phyloP scores from a whole-genome alignment of 2,888 invertebrate species.

The Dorcus hopei region DNA sequence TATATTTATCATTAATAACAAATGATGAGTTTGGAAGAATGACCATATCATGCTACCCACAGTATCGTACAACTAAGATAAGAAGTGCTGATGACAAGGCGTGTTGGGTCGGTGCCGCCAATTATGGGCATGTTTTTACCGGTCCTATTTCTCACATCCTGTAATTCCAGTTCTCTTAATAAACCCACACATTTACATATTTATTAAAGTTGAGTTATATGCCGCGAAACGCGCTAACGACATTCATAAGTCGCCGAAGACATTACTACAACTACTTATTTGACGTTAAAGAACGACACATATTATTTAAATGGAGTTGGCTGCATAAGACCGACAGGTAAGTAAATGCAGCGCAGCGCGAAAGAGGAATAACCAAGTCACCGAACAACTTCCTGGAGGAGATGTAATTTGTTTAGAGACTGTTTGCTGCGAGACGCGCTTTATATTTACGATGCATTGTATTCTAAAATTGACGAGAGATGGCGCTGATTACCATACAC shows the following conservation, averaged over 20 bases:
- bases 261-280: constrained; percentile 11
- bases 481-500: too few species aligned
- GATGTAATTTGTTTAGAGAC: constrained; percentile 14
- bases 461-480: too few species aligned
- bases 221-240: constrained; percentile 18
- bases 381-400: constrained; percentile 11
- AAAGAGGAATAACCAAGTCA: constrained; percentile 23
- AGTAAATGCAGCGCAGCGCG: constrained; percentile 12
- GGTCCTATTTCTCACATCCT: constrained; percentile 22
- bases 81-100: constrained; percentile 6
- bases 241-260: constrained; percentile 14
- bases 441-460: too few species aligned
- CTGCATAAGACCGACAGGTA: constrained; percentile 5
- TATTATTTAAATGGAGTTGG: too few species aligned
- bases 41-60: too few species aligned
- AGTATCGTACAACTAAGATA: too few species aligned
- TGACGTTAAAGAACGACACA: constrained; percentile 5
- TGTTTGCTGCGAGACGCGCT: too few species aligned
- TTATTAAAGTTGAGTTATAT: constrained; percentile 24
- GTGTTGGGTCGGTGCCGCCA: constrained; percentile 28
- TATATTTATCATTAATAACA: too few species aligned
- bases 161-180: constrained; percentile 22
- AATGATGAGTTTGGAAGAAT: too few species aligned
- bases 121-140: constrained; percentile 28
- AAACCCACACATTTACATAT: constrained; percentile 24